These are phyloP conservation scores for Microtus pennsylvanicus DNA, from an alignment of 2,113 vertebrate species.

Conservation along the genomic window DNA sequence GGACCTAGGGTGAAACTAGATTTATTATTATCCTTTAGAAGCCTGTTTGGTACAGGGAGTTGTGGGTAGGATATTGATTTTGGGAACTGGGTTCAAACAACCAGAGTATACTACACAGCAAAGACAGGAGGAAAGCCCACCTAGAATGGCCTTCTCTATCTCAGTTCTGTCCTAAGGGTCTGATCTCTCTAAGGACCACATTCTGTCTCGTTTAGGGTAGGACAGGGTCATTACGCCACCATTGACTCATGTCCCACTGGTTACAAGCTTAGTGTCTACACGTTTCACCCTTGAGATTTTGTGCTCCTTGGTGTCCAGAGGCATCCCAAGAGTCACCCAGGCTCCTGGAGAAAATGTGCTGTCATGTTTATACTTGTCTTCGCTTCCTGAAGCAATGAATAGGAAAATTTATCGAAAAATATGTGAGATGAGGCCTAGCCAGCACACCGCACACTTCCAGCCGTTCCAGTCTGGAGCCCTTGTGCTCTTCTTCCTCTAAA, in stretches of 20 bases:
- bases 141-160: neutral
- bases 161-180: no score
- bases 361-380: neutral
- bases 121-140: neutral
- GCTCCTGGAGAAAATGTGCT: no score
- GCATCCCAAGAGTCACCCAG: neutral
- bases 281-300: no score
- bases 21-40: neutral
- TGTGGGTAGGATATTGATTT: neutral
- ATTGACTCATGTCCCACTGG: neutral
- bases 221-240: neutral
- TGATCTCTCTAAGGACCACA: neutral
- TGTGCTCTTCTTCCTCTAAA: neutral
- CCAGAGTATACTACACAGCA: no score
- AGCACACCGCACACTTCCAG: neutral
- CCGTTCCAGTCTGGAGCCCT: neutral
- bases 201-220: neutral
- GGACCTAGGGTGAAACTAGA: neutral
- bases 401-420: neutral
- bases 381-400: neutral
- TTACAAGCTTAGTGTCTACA: neutral
- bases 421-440: neutral
- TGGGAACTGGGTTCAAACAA: neutral
- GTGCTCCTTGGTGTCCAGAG: no score
- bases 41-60: neutral